These are phyloP conservation scores for Porites rus DNA, from an alignment of 92 coral and sea anemone genomes.

Conservation along the genomic window DNA sequence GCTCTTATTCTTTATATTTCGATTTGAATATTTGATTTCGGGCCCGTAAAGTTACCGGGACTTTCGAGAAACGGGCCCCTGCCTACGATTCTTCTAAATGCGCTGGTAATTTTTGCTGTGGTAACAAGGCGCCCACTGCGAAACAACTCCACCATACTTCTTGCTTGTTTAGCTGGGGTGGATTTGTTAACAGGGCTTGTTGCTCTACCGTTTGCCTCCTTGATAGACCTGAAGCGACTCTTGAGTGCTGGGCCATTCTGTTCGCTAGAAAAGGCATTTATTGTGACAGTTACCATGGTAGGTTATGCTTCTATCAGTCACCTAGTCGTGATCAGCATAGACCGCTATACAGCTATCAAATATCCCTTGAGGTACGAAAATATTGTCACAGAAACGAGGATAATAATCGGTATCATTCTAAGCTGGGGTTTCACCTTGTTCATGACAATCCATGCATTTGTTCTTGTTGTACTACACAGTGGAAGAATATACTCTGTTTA, in stretches of 20 bases:
- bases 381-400: neutral
- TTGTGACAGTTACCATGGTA: neutral
- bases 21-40: too few species aligned
- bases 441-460: too few species aligned
- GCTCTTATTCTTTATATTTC: too few species aligned
- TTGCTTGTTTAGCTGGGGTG: neutral
- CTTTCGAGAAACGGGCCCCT: too few species aligned
- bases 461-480: too few species aligned
- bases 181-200: constrained; percentile 13
- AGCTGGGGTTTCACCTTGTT: neutral
- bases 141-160: too few species aligned
- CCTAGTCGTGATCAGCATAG: neutral
- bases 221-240: neutral
- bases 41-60: too few species aligned
- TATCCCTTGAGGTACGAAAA: too few species aligned
- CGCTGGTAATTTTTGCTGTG: too few species aligned
- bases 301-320: neutral
- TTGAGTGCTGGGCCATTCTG: neutral
- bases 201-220: neutral
- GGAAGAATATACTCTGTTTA: neutral
- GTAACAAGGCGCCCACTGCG: too few species aligned
- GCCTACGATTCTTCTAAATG: too few species aligned
- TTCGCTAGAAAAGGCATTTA: too few species aligned
- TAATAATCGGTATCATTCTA: neutral
- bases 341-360: neutral